Base-by-base conservation (phyloP, 2,797 vertebrate genomes). In the Champsocephalus gunnari region DNA sequence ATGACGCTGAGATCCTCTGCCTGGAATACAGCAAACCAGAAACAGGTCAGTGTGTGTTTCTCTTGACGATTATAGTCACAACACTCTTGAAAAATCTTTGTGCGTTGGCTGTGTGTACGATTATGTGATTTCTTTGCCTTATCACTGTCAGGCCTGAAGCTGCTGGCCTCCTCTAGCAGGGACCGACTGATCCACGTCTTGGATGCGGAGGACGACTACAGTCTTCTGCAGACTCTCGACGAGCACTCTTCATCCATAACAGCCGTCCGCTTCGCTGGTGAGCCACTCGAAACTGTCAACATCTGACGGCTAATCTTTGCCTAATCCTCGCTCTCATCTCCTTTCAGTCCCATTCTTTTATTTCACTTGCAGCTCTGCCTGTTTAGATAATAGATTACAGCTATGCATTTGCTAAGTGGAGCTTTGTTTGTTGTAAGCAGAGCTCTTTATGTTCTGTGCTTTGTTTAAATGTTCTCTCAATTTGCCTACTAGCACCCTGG, bases 231-330 rank as follows among this genome's bases (percentile, higher is more conserved):
- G 93, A 99, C 98, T 0, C 89, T 99, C 64, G 97, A 99, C 2
- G 96, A 99, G 59, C 98, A 99, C 91, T 99, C 97, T 12, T 98
- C 98, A 65, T 97, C 96, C 73, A 97, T 99, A 92, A 98, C 97
- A 61, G 96, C 98, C 51, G 96, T 99, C 67, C 96, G 96, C 73
- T 99, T 99, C 88, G 96, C 98, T 82, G 97, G 98, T 99, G 93
- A 93, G 90, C 50, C 70, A 14, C 84, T 82, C 94, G 90, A 92
- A 87, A 32, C 21, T 55, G 58, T 79, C 70, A 79, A 77, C 85
- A 82, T 81, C 75, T 86, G 75, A 88, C 58, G 24, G 75, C 70
- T 84, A 82, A 87, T 91, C 84, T 85, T 56, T 14, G 24, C 68
- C 48, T 87, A 86, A 86, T 87, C 70, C 66, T 34, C 16, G 9